Base-by-base conservation (phyloP, 2,888 invertebrate genomes). In the Apodemia mormo region DNA sequence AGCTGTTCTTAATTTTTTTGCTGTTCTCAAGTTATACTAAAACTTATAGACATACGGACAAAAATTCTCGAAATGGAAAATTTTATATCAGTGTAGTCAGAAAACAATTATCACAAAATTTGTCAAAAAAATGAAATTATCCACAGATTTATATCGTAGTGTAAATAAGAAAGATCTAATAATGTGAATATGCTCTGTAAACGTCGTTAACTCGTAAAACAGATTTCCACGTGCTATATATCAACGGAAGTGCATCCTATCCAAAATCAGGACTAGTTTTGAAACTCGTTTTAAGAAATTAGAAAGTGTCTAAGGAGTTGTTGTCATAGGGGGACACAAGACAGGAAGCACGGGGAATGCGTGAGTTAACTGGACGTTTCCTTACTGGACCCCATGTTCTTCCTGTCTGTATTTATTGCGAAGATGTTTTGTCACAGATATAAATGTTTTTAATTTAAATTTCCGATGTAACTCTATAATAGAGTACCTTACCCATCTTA, bases 301-400 rank as follows among this genome's bases (percentile, higher is more conserved):
- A 72, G 80, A 83, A 81, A 77, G 80, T 65, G 83, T 80, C 76
- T 71, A 71, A 73, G 73, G 67, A 68, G 71, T 71, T 70, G 71
- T 71, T 70, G 69, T 74, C 71, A 70, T 72, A 75, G 82, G 86
- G 88, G 87, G 87, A 82, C 84, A 81, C 74, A 75, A 76, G 81
- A 82, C 88, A 89, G 92, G 92, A 92, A 88, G 80, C 79, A 90
- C 85, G 92, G 86, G 76, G 80, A 78, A 83, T 89, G 92, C 88
- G 84, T 86, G 82, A 84, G 82, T 88, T 92, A 92, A 92, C 90
- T 87, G 87, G 86, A 81, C 84, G 82, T 82, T 89, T 92, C 92
- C 92, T 91, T 76, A 82, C 81, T 83, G 84, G 80, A 78, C 82
- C 83, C 85, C 83, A 79, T 79, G 79, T 79, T 80, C 82, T 81